phyloP scores from a whole-genome alignment of 2,888 invertebrate species.

The Alviniconcha strummeri region DNA sequence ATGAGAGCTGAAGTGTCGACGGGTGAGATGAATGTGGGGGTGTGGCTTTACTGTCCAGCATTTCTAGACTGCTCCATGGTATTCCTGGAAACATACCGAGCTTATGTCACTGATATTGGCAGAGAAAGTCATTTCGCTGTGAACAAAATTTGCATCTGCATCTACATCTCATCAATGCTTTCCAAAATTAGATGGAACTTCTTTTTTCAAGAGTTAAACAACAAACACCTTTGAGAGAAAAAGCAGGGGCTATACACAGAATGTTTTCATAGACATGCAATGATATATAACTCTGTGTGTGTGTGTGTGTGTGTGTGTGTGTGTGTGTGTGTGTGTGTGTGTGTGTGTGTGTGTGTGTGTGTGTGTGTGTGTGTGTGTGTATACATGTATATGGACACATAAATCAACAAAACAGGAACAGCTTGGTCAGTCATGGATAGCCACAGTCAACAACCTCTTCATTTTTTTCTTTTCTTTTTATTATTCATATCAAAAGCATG shows the following conservation, averaged over 20 bases:
- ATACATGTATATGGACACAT: background rate
- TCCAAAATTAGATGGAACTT: background rate
- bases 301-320: background rate
- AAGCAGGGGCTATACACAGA: background rate
- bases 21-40: background rate
- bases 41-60: background rate
- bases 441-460: background rate
- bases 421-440: background rate
- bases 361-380: background rate
- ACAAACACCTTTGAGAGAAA: background rate
- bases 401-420: background rate
- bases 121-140: background rate
- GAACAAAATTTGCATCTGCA: background rate
- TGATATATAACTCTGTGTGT: background rate
- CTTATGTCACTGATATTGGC: constrained; percentile 4
- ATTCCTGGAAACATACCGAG: constrained; percentile 21
- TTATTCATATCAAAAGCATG: background rate
- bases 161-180: background rate
- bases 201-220: background rate
- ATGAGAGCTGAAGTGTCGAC: constrained; percentile 1
- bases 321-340: background rate
- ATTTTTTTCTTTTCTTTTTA: background rate
- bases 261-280: background rate
- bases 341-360: background rate
- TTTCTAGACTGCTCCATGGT: constrained; percentile 8